Conservation (phyloP, 2,888 invertebrate genomes). For the Timandra comae region DNA sequence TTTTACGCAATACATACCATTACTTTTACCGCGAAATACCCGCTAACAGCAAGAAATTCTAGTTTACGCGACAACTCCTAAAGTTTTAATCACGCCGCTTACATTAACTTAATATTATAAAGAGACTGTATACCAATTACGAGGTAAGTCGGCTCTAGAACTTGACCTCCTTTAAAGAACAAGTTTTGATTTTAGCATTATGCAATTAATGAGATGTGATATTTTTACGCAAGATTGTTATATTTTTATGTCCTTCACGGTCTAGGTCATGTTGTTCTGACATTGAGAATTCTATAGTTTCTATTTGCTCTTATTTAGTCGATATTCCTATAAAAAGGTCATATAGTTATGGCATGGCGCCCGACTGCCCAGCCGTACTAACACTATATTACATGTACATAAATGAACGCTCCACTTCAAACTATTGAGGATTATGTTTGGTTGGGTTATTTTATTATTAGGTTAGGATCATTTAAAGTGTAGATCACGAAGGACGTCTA, state of each 20-base stretch:
- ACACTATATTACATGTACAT: no score
- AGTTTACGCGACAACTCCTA: conserved; percentile 17
- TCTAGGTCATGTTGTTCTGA: conserved; percentile 33
- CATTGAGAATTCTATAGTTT: conserved; percentile 14
- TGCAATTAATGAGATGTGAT: conserved; percentile 42
- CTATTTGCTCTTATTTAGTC: conserved; percentile 10
- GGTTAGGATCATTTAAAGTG: no score
- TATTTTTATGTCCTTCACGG: conserved; percentile 32
- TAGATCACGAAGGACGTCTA: no score
- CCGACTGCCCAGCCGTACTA: no score
- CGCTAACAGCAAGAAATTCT: conserved; percentile 7
- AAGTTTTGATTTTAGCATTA: conserved; percentile 50
- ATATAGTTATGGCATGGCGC: no score
- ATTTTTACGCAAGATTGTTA: conserved; percentile 35
- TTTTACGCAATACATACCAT: conserved; percentile 34
- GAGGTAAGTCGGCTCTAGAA: conserved; percentile 47
- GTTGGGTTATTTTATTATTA: no score
- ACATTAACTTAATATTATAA: conserved; percentile 34
- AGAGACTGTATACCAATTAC: conserved; percentile 33
- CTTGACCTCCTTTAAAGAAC: conserved; percentile 61
- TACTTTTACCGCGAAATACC: conserved; percentile 18
- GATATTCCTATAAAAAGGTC: no score
- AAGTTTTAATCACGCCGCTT: conserved; percentile 25
- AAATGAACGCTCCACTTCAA: no score
- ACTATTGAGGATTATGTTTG: no score